Evolutionary conservation across 2,113 vertebrate species (phyloP).

Genomic region (Tichodroma muraria): DNA sequence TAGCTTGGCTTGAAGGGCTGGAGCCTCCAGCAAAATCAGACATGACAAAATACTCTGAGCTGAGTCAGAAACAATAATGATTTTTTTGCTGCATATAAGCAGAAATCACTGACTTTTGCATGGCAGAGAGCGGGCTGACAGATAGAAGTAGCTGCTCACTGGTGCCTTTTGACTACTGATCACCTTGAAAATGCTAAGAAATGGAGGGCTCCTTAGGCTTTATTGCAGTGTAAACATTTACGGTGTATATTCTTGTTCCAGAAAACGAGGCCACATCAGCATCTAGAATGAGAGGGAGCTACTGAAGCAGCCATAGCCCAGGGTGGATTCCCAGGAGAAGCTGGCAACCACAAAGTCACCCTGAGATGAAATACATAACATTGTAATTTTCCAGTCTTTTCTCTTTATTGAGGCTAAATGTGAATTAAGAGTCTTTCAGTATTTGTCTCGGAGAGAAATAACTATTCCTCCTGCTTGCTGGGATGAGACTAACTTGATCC

Average conservation of each 20-base stretch:
- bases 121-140: background rate
- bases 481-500: background rate
- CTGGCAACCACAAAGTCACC: background rate
- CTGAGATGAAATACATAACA: background rate
- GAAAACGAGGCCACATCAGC: background rate
- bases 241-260: fast-evolving
- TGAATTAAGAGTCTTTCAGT: background rate
- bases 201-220: background rate
- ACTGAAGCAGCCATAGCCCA: background rate
- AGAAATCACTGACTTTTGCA: background rate
- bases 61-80: constrained; percentile 11
- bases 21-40: constrained; percentile 37
- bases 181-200: background rate
- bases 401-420: background rate
- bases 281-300: background rate
- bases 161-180: background rate
- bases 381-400: background rate
- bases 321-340: background rate
- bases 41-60: background rate
- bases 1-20: background rate
- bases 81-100: background rate
- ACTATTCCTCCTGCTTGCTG: background rate
- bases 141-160: background rate
- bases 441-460: background rate
- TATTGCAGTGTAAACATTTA: background rate